Evolutionary conservation across 2,113 vertebrate genomes (phyloP).

Genomic region (Pelvicachromis taeniatus): DNA sequence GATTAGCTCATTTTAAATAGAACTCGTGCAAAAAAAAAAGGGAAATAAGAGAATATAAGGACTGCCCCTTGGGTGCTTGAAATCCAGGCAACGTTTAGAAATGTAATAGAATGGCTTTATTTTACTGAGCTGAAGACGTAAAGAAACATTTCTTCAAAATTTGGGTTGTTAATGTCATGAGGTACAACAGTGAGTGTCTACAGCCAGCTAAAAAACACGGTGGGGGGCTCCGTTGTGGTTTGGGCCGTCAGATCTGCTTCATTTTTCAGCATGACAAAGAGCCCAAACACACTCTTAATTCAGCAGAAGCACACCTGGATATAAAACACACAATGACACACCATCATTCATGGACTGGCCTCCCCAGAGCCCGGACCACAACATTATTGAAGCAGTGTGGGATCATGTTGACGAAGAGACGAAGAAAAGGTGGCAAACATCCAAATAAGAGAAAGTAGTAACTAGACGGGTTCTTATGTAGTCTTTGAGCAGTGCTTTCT

Average conservation of each 20-base stretch:
- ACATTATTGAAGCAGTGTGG: neutral
- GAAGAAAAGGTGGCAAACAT: neutral
- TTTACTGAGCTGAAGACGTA: neutral
- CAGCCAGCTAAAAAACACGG: neutral
- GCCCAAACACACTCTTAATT: neutral
- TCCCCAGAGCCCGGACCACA: neutral
- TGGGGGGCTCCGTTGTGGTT: neutral
- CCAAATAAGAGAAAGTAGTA: neutral
- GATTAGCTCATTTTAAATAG: neutral
- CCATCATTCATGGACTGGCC: neutral
- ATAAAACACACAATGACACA: neutral
- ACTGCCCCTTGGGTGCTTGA: neutral
- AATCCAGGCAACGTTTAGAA: neutral
- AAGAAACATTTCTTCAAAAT: neutral
- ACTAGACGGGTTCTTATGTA: neutral
- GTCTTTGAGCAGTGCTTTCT: no score
- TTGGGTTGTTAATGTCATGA: neutral
- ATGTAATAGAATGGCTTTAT: no score
- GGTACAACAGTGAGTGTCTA: neutral
- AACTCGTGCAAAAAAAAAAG: neutral
- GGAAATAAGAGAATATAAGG: neutral
- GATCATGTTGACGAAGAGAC: neutral
- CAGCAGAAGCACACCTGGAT: neutral
- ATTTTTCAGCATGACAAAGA: accelerated
- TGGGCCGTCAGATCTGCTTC: neutral